Evolutionary conservation across 2,113 vertebrate genomes (phyloP).

Genomic region (Hippoglossus stenolepis): DNA sequence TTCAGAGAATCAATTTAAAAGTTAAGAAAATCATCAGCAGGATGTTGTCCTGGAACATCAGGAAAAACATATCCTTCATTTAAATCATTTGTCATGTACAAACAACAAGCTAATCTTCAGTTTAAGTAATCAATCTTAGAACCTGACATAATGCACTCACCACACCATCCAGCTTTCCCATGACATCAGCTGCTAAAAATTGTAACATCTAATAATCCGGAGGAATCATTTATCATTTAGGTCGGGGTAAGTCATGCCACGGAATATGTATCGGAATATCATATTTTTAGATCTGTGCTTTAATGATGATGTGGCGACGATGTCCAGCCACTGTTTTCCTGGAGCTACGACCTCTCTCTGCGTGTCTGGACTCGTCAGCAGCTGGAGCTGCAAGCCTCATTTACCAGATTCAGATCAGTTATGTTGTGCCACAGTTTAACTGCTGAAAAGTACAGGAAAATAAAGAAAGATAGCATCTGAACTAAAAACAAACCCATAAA

Average conservation of each 20-base stretch:
- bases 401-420: conserved; percentile 80
- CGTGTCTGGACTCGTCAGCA: conserved; percentile 67
- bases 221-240: conserved; percentile 20
- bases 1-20: conserved; percentile 5
- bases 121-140: not conserved
- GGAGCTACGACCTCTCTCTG: conserved; percentile 38
- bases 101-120: not conserved
- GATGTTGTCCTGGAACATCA: conserved; percentile 6
- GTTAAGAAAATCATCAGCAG: conserved; percentile 19
- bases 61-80: not conserved
- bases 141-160: not conserved
- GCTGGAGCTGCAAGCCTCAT: conserved; percentile 78
- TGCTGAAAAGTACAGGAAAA: conserved; percentile 80
- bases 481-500: conserved; percentile 76
- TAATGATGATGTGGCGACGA: conserved; percentile 36
- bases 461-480: conserved; percentile 79
- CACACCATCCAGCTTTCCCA: not conserved
- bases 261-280: not conserved
- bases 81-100: not conserved
- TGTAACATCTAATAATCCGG: conserved; percentile 9
- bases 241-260: not conserved
- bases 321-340: conserved; percentile 44
- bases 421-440: conserved; percentile 71
- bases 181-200: not conserved
- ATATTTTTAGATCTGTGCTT: conserved; percentile 15